Conservation (phyloP, 2,113 vertebrate species). For the Hassar affinis region DNA sequence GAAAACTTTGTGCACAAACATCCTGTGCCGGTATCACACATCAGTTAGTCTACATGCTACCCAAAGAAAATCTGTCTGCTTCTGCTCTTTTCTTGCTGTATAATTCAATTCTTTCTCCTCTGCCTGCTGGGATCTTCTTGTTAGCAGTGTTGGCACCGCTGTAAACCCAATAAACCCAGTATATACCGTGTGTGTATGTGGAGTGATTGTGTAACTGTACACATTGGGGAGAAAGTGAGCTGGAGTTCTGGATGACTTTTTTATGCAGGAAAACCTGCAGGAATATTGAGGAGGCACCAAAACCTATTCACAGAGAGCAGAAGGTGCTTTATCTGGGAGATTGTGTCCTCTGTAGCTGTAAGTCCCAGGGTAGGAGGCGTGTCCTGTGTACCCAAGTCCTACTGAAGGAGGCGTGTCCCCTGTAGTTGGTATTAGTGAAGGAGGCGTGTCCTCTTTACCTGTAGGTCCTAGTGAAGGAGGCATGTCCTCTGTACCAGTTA, state of each 20-base stretch:
- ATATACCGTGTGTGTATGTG: background rate
- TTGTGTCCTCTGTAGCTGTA: background rate
- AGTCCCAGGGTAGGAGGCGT: background rate
- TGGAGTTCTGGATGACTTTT: background rate
- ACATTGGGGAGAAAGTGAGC: background rate
- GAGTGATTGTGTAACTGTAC: conserved; percentile 11
- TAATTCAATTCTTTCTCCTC: conserved; percentile 17
- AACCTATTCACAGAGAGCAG: background rate
- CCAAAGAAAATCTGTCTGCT: background rate
- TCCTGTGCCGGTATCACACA: background rate
- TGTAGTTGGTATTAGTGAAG: background rate
- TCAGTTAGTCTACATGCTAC: background rate
- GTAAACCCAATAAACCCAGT: conserved; percentile 4
- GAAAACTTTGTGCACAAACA: no score
- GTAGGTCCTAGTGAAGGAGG: background rate
- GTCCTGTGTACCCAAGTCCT: background rate
- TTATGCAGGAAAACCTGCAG: background rate
- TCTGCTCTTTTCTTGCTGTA: background rate
- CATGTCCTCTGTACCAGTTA: background rate
- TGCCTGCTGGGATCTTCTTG: background rate
- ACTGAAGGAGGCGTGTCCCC: background rate
- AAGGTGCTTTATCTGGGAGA: background rate
- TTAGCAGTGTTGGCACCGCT: background rate
- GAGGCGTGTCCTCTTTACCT: background rate
- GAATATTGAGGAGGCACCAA: background rate